Evolutionary conservation across 1,140 invertebrate species (phyloP), one percentile per base, ranked within the genome.

Genomic region (Eriosoma lanigerum): DNA sequence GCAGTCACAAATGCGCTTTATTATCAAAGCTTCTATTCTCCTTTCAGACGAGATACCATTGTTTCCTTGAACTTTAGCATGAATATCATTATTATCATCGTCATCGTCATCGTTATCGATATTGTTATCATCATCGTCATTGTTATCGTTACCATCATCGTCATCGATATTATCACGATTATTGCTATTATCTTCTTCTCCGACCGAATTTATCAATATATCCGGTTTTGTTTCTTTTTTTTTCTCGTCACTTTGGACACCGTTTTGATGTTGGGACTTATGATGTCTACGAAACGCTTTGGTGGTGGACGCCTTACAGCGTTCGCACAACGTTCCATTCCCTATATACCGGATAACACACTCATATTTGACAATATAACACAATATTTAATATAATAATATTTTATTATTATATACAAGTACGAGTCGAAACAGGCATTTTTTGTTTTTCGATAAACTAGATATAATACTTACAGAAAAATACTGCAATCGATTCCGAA

Each of bases 401-500:
- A 68, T 38, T 4, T 68, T 68, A 68, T 68, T 21, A 12, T 3
- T 58, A 9, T 10, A 10, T 62, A 44, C 12, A 24, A n/a, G 21
- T 46, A 62, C 50, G 17, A 58, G 72, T 52, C 29, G 54, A 82
- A n/a, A 81, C 54, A 68, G 44, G 54, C 48, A 17, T 50, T 78
- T 78, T 10, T 38, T 38, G 8, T 38, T 38, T 38, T 38, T 4
- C 8, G 13, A 62, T 24, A 78, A 58, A 48, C 21, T 38, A 46
- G 29, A 24, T 48, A 26, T 81, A 19, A 58, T 70, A 83, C 93
- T 96, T 91, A 96, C 94, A 97, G 85, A 97, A 97, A 85, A 95
- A 97, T 12, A 97, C 92, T 24, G 94, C 94, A 80, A 97, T 86
- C 38, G 94, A 93, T 83, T 93, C 91, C 50, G 93, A 92, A 83